These are phyloP conservation scores for Poecilia velifera DNA, from an alignment of 2,797 vertebrate genomes.

Conservation along the genomic window DNA sequence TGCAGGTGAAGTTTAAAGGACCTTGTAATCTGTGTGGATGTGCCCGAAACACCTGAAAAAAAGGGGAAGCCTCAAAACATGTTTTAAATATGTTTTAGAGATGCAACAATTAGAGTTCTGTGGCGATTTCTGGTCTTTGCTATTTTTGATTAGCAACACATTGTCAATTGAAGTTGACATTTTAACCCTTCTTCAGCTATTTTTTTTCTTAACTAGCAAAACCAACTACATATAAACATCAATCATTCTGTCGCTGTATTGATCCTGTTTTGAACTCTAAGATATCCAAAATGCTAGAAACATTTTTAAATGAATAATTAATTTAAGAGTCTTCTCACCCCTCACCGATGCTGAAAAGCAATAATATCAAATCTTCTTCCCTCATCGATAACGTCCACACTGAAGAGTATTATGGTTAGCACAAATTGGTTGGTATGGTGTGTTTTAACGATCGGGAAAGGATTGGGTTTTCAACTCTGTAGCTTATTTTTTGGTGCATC, in stretches of 20 bases:
- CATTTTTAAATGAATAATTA: neutral
- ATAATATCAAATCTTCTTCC: neutral
- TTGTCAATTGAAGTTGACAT: neutral
- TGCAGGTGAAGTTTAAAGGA: slow-evolving; percentile 82
- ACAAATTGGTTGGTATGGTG: neutral
- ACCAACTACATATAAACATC: neutral
- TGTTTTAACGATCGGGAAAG: neutral
- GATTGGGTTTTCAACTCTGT: neutral
- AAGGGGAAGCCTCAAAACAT: neutral
- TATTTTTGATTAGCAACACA: neutral
- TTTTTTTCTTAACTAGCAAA: neutral
- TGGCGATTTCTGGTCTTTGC: neutral
- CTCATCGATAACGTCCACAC: neutral
- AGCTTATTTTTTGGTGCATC: neutral
- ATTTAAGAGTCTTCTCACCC: neutral
- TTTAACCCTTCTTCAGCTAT: neutral
- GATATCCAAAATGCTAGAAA: neutral
- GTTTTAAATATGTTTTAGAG: neutral
- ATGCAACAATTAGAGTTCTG: neutral
- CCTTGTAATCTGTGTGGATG: neutral
- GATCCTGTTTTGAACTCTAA: neutral
- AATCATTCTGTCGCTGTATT: neutral
- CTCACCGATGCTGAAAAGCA: neutral
- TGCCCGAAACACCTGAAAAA: neutral
- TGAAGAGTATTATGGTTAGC: neutral